Conservation (phyloP, 2,113 vertebrate species). For the Eublepharis macularius region DNA sequence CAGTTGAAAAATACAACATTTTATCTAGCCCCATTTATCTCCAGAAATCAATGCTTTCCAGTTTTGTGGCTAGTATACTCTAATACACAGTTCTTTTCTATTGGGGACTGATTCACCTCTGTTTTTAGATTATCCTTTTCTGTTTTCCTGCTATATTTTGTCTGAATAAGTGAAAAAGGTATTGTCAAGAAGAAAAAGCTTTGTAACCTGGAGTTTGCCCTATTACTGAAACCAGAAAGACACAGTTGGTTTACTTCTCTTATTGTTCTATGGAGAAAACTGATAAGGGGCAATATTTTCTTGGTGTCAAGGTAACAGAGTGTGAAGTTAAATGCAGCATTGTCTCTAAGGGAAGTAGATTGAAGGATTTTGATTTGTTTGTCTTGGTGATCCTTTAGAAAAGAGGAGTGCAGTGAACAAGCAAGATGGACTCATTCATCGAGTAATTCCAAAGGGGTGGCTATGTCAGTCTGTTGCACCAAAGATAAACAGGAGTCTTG, state of each 20-base stretch:
- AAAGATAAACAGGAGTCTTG: too few relatives aligned
- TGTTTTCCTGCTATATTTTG: slow-evolving; percentile 26
- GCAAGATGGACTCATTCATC: not conserved
- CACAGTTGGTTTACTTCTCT: slow-evolving; percentile 47
- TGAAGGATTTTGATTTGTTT: slow-evolving; percentile 34
- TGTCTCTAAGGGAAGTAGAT: slow-evolving; percentile 53
- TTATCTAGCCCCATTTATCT: not conserved
- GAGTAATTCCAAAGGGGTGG: not conserved
- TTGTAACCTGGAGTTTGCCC: slow-evolving; percentile 57
- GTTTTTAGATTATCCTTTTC: slow-evolving; percentile 3
- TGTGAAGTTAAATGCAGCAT: slow-evolving; percentile 54
- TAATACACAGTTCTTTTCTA: not conserved
- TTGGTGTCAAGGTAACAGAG: slow-evolving; percentile 60
- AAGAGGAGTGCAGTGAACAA: slow-evolving; percentile 24
- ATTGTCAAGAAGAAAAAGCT: slow-evolving; percentile 43
- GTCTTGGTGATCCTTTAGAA: slow-evolving; percentile 20
- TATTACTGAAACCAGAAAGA: slow-evolving; percentile 53
- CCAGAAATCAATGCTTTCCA: not conserved
- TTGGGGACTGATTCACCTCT: not conserved
- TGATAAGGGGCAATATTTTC: slow-evolving; percentile 70
- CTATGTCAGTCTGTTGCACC: too few relatives aligned
- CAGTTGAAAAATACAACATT: not conserved
- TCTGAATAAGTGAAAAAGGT: slow-evolving; percentile 16
- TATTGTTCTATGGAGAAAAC: slow-evolving; percentile 59
- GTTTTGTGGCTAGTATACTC: not conserved